phyloP scores from a whole-genome alignment of 2,113 vertebrate genomes.

The Gymnogyps californianus region DNA sequence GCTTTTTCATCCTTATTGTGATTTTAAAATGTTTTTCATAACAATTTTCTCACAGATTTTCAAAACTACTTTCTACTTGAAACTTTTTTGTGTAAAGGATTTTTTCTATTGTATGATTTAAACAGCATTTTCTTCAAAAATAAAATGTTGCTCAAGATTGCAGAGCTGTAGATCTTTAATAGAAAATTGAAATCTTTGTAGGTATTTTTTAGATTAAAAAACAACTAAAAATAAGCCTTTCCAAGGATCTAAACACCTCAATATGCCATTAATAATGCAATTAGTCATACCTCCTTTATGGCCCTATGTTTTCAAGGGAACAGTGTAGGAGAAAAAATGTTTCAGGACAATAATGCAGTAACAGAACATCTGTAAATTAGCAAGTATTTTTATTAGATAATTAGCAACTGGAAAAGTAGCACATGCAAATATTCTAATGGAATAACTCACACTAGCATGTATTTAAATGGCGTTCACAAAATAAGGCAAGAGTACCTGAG shows the following conservation, averaged over 20 bases:
- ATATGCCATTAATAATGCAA: background rate
- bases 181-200: background rate
- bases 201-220: background rate
- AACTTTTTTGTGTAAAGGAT: background rate
- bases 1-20: background rate
- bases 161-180: background rate
- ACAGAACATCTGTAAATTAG: background rate
- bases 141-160: background rate
- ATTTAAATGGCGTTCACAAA: slow-evolving; percentile 34
- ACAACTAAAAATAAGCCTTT: background rate
- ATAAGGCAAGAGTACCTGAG: slow-evolving; percentile 14
- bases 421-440: slow-evolving; percentile 16
- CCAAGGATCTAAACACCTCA: background rate
- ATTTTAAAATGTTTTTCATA: background rate
- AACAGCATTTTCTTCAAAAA: background rate
- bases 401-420: background rate
- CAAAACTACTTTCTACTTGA: background rate
- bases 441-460: background rate
- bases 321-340: background rate
- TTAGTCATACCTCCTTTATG: background rate
- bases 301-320: background rate
- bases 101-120: background rate
- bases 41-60: background rate
- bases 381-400: slow-evolving; percentile 9
- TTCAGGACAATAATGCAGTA: background rate